Evolutionary conservation across 35 echinoderm and acorn worm species (phyloP).

Genomic region (Heliocidaris erythrogramma): DNA sequence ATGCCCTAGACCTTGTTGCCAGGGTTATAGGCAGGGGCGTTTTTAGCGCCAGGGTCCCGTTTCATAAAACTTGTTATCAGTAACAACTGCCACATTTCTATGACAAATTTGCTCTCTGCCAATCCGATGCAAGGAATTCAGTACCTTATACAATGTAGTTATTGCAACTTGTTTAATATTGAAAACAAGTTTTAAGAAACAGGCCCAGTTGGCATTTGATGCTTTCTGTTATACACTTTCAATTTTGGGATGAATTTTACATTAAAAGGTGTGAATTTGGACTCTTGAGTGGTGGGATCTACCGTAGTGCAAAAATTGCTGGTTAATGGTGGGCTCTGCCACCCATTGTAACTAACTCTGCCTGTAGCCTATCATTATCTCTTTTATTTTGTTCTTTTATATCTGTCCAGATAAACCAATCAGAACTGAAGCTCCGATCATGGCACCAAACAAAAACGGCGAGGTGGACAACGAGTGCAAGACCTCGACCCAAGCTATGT

Average conservation of each 20-base stretch:
- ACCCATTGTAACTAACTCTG: background rate
- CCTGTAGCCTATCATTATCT: background rate
- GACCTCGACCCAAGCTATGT: background rate
- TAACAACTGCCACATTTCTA: too few relatives aligned
- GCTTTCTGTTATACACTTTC: too few relatives aligned
- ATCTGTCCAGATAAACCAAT: background rate
- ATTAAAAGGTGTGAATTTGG: background rate
- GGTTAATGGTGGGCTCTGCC: background rate
- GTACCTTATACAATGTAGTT: too few relatives aligned
- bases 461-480: background rate
- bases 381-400: background rate
- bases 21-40: too few relatives aligned
- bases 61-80: too few relatives aligned
- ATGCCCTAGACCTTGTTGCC: too few relatives aligned
- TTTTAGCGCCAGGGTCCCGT: too few relatives aligned
- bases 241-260: background rate
- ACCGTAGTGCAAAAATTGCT: background rate
- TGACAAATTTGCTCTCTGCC: too few relatives aligned
- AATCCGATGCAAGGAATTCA: too few relatives aligned
- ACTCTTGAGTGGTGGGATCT: background rate
- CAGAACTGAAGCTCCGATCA: background rate
- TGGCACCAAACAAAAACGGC: conserved; percentile 40
- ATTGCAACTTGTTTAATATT: too few relatives aligned
- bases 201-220: too few relatives aligned
- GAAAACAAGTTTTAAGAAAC: too few relatives aligned